These are phyloP conservation scores for Antheraea assamensis DNA, from an alignment of 2,888 invertebrate species.

Conservation along the genomic window DNA sequence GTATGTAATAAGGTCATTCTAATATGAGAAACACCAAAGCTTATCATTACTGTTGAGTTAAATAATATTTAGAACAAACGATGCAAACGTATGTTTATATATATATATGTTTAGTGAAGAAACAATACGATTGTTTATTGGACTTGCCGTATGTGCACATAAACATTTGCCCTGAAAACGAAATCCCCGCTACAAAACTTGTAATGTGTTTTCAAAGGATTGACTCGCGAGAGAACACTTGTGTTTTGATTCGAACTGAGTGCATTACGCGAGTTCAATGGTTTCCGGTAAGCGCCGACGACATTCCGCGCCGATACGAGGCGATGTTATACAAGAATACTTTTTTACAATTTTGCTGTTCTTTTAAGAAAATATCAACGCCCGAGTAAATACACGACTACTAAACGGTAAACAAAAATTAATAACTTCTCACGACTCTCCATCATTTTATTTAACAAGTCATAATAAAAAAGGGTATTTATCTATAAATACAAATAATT, in stretches of 20 bases:
- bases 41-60: no score
- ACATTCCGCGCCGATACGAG: neutral
- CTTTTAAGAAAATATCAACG: neutral
- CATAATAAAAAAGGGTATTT: neutral
- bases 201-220: slow-evolving; percentile 5
- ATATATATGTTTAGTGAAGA: neutral
- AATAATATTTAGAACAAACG: neutral
- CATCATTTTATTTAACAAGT: neutral
- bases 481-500: neutral
- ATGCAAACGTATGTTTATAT: neutral
- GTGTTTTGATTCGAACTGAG: neutral
- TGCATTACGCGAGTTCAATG: neutral
- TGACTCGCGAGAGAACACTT: neutral
- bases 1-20: no score
- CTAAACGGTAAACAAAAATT: neutral
- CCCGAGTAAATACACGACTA: neutral
- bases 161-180: neutral
- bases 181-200: slow-evolving; percentile 6
- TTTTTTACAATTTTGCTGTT: neutral
- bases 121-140: neutral
- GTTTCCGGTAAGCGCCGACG: neutral
- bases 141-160: neutral
- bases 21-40: no score
- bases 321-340: neutral
- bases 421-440: neutral